These are phyloP conservation scores for Drymonia ruficornis DNA, from an alignment of 2,888 invertebrate species.

Conservation along the genomic window DNA sequence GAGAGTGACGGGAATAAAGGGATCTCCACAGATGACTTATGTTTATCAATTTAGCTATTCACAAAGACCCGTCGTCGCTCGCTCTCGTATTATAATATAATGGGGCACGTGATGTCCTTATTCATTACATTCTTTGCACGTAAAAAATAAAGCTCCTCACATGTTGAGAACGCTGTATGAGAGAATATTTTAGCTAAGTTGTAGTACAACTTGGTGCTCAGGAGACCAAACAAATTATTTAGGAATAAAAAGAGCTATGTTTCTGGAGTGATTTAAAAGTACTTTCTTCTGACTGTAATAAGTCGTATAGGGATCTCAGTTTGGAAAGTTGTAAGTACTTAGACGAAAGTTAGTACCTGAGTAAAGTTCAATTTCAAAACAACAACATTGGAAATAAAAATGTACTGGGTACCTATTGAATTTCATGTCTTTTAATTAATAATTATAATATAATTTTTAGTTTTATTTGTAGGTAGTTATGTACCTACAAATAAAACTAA, in stretches of 20 bases:
- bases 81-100: constrained; percentile 55
- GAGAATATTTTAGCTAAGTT: constrained; percentile 67
- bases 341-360: not conserved
- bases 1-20: constrained; percentile 8
- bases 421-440: no score
- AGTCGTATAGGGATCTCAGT: not conserved
- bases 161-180: constrained; percentile 69
- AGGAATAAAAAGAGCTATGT: constrained; percentile 71
- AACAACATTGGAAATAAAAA: not conserved
- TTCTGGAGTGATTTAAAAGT: constrained; percentile 70
- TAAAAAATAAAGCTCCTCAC: constrained; percentile 75
- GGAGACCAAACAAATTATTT: constrained; percentile 70
- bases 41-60: constrained; percentile 57
- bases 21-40: constrained; percentile 42
- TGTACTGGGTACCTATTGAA: no score
- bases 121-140: constrained; percentile 74
- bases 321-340: not conserved
- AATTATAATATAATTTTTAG: no score
- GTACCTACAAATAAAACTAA: no score
- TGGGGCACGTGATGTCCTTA: constrained; percentile 57
- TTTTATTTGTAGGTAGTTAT: no score
- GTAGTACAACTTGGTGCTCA: constrained; percentile 60
- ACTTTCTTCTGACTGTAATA: constrained; percentile 47
- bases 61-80: constrained; percentile 41
- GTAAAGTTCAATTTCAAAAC: not conserved